Conservation (phyloP, 37 sponge, comb jelly and placozoan species). For the Eunapius fragilis region DNA sequence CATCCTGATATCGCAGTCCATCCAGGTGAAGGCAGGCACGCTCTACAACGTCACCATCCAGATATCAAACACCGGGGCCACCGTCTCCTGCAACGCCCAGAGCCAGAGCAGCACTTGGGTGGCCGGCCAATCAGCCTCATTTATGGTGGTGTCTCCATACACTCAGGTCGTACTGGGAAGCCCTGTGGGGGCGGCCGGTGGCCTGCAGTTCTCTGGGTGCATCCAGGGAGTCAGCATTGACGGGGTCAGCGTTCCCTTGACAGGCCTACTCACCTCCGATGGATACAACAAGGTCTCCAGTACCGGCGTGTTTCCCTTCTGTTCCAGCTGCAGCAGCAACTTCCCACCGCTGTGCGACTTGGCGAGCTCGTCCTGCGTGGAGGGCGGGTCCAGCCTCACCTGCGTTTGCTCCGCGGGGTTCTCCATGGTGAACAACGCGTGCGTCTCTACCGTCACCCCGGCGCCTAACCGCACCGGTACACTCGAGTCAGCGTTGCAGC, state of each 20-base stretch:
- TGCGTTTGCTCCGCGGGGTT: conserved; percentile 9
- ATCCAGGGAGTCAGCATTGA: conserved; percentile 27
- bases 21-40: neutral
- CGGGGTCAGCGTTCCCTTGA: conserved; percentile 52
- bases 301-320: neutral
- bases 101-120: neutral
- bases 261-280: conserved; percentile 4
- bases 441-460: neutral
- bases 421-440: neutral
- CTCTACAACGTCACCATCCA: conserved; percentile 19
- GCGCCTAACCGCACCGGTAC: neutral
- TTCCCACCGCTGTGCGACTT: conserved; percentile 43
- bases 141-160: conserved; percentile 29
- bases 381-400: neutral
- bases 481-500: no score
- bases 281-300: conserved; percentile 1
- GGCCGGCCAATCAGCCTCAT: neutral
- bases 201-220: conserved; percentile 50
- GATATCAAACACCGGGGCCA: neutral
- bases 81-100: neutral
- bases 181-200: neutral
- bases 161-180: conserved; percentile 30
- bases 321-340: neutral
- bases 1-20: neutral
- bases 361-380: neutral